Percentiles rank a stretch among this genome's conserved stretches.
Evolutionary conservation across 2,113 vertebrate genomes (phyloP).

Genomic region (Passer montanus): DNA sequence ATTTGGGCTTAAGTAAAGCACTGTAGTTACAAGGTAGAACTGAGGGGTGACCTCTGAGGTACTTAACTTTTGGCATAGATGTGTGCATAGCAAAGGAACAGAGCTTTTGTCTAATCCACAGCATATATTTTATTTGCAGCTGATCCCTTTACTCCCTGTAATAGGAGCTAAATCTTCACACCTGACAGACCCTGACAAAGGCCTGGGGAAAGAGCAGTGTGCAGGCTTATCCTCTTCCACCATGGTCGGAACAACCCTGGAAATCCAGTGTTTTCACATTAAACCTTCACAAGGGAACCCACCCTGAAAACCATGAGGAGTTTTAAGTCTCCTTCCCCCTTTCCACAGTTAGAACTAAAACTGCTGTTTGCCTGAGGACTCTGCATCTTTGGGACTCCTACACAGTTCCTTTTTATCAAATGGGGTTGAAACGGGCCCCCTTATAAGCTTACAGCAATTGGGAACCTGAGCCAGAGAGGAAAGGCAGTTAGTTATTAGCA

Average conservation of each 20-base stretch:
- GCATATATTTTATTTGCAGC: slow-evolving; percentile 45
- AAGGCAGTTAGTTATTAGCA: slow-evolving; percentile 56
- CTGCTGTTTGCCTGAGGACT: not conserved
- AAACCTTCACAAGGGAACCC: not conserved
- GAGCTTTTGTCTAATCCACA: slow-evolving; percentile 45
- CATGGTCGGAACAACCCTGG: not conserved
- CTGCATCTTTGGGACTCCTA: not conserved
- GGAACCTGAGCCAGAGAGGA: slow-evolving; percentile 36
- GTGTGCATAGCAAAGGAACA: not conserved
- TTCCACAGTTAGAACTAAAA: not conserved
- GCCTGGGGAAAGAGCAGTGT: not conserved
- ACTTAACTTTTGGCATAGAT: slow-evolving; percentile 37
- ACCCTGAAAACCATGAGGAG: not conserved
- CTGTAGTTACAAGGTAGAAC: not conserved
- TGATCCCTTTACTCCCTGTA: slow-evolving; percentile 51
- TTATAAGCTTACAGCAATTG: not conserved
- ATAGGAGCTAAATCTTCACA: slow-evolving; percentile 66
- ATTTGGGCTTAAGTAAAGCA: not conserved
- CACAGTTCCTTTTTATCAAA: not conserved
- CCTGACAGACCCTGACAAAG: slow-evolving; percentile 20
- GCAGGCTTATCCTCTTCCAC: not conserved
- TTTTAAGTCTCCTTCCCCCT: not conserved
- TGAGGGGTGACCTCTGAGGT: not conserved
- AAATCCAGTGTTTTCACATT: not conserved
- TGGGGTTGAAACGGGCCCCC: not conserved